Evolutionary conservation across 2,888 invertebrate genomes (phyloP).

Genomic region (Arge pagana): DNA sequence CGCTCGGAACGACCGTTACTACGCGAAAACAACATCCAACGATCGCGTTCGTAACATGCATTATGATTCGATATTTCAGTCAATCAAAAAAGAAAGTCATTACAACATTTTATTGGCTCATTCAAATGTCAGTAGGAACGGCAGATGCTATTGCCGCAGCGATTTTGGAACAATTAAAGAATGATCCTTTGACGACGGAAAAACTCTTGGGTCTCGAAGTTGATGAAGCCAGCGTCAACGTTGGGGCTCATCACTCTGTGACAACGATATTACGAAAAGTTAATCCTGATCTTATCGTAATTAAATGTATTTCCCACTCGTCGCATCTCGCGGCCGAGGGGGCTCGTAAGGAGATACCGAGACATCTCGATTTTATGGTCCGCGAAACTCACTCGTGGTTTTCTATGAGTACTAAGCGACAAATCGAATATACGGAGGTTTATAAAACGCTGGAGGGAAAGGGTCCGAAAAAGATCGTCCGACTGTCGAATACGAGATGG

Average conservation of each 20-base stretch:
- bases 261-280: conserved; percentile 18
- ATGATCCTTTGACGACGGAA: conserved; percentile 30
- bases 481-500: conserved; percentile 34
- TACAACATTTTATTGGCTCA: conserved; percentile 34
- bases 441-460: neutral
- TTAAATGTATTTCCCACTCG: conserved; percentile 25
- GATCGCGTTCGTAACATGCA: no score
- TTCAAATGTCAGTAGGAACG: conserved; percentile 29
- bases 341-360: conserved; percentile 18
- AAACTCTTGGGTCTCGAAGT: conserved; percentile 35
- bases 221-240: conserved; percentile 38
- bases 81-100: conserved; percentile 23
- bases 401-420: conserved; percentile 15
- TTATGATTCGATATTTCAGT: conserved; percentile 34
- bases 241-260: conserved; percentile 34
- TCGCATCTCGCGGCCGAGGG: conserved; percentile 22
- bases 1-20: no score
- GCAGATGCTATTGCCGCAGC: conserved; percentile 23
- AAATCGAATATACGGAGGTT: conserved; percentile 16
- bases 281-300: conserved; percentile 18
- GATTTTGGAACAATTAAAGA: conserved; percentile 26
- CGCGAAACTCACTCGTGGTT: conserved; percentile 21
- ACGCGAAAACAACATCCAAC: no score
- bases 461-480: conserved; percentile 31
- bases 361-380: conserved; percentile 21